A percentile compares a stretch with the other conserved stretches of the same genome.
phyloP scores from a whole-genome alignment of 2,113 vertebrate genomes.

The Neopipo cinnamomea region DNA sequence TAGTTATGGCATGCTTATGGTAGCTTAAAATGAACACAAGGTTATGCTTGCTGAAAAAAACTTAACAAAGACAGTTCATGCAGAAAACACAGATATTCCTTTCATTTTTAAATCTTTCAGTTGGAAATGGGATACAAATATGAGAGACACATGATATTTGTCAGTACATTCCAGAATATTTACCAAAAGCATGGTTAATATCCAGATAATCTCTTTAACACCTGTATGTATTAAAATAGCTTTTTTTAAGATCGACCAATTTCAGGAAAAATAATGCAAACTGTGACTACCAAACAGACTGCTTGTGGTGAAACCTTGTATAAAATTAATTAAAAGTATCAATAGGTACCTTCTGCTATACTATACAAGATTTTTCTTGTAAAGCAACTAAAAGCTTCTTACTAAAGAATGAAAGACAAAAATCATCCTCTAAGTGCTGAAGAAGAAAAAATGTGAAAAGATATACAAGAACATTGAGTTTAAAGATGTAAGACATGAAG shows the following conservation, averaged over 20 bases:
- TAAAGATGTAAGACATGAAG: neutral
- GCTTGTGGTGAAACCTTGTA: neutral
- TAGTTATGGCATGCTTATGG: neutral
- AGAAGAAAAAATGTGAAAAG: neutral
- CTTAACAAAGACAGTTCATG: neutral
- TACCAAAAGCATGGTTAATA: neutral
- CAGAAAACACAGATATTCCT: neutral
- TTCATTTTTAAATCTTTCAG: neutral
- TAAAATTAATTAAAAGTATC: neutral
- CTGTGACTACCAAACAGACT: neutral
- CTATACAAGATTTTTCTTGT: fast-evolving
- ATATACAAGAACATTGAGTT: neutral
- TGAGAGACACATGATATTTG: neutral
- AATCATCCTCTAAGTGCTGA: neutral
- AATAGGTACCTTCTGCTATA: neutral
- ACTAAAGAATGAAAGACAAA: neutral
- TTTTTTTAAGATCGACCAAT: neutral
- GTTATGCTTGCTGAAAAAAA: neutral
- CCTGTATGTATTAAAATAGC: neutral
- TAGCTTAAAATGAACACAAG: neutral
- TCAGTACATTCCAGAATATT: neutral
- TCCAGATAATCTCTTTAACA: neutral
- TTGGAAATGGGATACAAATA: neutral
- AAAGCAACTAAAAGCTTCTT: neutral
- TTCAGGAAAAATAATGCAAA: neutral